These are phyloP conservation scores for Sturnira hondurensis DNA, from an alignment of 2,113 vertebrate species.

Conservation along the genomic window DNA sequence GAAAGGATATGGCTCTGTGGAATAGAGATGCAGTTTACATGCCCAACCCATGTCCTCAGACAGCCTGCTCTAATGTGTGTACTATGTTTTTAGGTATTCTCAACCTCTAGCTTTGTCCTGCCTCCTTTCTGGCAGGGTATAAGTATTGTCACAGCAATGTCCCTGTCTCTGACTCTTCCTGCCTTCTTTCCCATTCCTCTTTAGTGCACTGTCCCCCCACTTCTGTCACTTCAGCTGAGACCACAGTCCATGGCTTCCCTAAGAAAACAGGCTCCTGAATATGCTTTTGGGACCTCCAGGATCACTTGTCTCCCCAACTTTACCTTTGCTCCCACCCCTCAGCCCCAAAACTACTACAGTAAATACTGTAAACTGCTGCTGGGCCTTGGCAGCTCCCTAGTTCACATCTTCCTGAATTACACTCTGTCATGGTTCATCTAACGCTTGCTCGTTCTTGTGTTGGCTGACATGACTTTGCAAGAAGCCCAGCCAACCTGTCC, in stretches of 20 bases:
- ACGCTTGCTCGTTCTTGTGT: not conserved
- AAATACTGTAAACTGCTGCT: accelerated
- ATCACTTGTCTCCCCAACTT: not conserved
- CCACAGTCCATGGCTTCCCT: not conserved
- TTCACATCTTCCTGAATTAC: not conserved
- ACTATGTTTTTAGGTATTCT: not conserved
- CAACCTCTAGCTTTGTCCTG: not conserved
- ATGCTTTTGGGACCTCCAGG: not conserved
- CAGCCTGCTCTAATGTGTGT: not conserved
- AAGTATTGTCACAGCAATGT: not conserved
- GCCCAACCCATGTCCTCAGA: accelerated
- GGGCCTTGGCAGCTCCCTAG: accelerated
- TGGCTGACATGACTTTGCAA: not conserved
- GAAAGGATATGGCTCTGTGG: not conserved
- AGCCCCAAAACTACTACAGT: too few relatives aligned
- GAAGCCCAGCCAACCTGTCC: not conserved
- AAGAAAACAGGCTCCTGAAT: not conserved
- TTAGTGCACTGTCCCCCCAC: too few relatives aligned
- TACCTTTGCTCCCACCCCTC: not conserved
- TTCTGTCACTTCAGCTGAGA: not conserved
- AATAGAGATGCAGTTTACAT: accelerated
- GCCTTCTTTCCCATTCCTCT: not conserved
- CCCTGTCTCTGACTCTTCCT: not conserved
- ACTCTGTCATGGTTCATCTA: accelerated
- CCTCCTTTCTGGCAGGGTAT: too few relatives aligned